Evolutionary conservation across 2,113 vertebrate genomes (phyloP).

Genomic region (Etia nguti): DNA sequence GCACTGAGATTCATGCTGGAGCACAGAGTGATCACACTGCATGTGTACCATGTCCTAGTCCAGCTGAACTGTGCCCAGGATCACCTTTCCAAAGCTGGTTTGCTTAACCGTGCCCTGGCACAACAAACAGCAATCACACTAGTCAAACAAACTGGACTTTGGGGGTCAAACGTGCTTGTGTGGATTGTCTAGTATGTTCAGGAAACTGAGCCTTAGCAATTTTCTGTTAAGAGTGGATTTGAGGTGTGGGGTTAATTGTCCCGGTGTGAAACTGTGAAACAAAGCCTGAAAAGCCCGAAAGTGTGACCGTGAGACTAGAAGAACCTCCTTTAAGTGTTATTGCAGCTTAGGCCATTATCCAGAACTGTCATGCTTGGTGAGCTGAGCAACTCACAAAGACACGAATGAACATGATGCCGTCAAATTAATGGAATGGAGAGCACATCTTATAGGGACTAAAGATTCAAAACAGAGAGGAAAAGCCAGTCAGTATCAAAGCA

Average conservation of each 20-base stretch:
- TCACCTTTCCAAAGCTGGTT: background rate
- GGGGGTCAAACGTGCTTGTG: background rate
- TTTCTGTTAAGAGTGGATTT: background rate
- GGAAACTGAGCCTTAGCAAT: background rate
- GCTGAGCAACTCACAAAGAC: background rate
- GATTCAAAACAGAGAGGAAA: background rate
- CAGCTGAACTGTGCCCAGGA: background rate
- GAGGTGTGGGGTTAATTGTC: background rate
- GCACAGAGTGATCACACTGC: background rate
- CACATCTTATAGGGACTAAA: background rate
- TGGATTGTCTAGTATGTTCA: background rate
- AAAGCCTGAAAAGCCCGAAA: background rate
- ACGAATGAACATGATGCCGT: background rate
- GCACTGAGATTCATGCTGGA: background rate
- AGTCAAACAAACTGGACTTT: background rate
- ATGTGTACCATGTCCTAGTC: background rate
- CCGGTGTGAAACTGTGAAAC: background rate
- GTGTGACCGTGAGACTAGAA: rapidly evolving
- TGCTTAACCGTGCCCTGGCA: background rate
- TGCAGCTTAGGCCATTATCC: background rate
- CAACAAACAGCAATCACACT: background rate
- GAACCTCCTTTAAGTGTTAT: background rate
- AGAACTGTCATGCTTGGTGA: background rate
- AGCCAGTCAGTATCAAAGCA: background rate
- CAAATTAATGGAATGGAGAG: background rate